Evolutionary conservation across 2,888 invertebrate genomes (phyloP), one percentile per base, ranked within the genome.

Genomic region (Ischnus inquisitorius): DNA sequence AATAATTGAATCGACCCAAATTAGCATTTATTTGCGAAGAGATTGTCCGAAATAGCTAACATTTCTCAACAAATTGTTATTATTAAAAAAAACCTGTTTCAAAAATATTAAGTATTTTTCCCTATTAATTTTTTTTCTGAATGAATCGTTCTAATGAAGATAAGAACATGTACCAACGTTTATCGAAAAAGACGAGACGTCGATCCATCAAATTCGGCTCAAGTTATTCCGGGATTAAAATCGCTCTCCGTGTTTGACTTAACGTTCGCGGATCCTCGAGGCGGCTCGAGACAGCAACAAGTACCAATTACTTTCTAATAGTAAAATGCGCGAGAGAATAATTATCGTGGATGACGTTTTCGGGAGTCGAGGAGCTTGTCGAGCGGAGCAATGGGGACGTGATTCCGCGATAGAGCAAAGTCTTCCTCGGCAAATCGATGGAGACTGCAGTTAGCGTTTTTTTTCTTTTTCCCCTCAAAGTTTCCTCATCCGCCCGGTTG

Each of bases 401-500:
- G 22, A 2, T 41, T 41, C n/a, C 43, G 16, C 5, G 46, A 62
- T 74, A 54, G 16, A n/a, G 28, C 12, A 60, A 28, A 62, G 57
- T 19, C 48, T 65, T 46, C 14, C 19, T 41, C 46, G 6, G 10
- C 25, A 39, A 67, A 80, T 51, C 80, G 54, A 46, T 46, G 62
- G 34, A 16, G 72, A 68, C 67, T 65, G 54, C 51, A 43, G 79
- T 74, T 83, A 68, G 72, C 72, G 67, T 46, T 68, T 72, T 83
- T 80, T 22, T 34, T 34, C 80, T 80, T 34, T n/a, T n/a, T n/a
- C n/a, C n/a, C 43, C 51, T 76, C 41, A 76, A 83, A 83, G 62
- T 83, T 83, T 71, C 60, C 48, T 76, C 65, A 60, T 68, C 43
- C 71, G 60, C 65, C 72, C 72, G 67, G 62, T n/a, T 22, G 64